Evolutionary conservation across 2,888 invertebrate genomes (phyloP).

Genomic region (Melanotus villosus): DNA sequence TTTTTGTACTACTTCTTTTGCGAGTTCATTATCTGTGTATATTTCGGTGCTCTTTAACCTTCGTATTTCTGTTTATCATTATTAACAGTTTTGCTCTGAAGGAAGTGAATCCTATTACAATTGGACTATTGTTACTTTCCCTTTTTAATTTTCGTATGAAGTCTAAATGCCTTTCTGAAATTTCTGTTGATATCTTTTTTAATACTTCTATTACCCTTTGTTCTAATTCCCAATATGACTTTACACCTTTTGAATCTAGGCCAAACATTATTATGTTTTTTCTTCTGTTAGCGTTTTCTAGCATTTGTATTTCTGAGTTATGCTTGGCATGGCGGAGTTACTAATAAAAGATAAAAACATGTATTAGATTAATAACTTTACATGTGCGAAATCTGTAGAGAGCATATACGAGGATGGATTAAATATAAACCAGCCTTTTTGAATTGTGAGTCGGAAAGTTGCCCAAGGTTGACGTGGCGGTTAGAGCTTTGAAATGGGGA

Average conservation of each 20-base stretch:
- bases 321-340: no score
- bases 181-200: not conserved
- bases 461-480: no score
- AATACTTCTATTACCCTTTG: not conserved
- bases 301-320: not conserved
- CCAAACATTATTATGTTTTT: not conserved
- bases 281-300: not conserved
- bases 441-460: no score
- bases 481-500: no score
- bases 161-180: not conserved
- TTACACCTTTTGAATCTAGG: not conserved
- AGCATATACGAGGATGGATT: no score
- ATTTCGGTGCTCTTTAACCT: not conserved
- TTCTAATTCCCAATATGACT: not conserved
- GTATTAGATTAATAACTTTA: no score
- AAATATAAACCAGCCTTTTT: no score
- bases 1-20: not conserved
- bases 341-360: no score
- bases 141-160: not conserved
- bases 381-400: no score
- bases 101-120: not conserved
- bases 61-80: slow-evolving; percentile 5
- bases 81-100: slow-evolving; percentile 2
- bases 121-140: not conserved
- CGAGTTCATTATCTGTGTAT: not conserved